Percentiles rank a stretch among this genome's conserved stretches.
Evolutionary conservation across 2,888 invertebrate species (phyloP).

Genomic region (Drosophila ochracea): DNA sequence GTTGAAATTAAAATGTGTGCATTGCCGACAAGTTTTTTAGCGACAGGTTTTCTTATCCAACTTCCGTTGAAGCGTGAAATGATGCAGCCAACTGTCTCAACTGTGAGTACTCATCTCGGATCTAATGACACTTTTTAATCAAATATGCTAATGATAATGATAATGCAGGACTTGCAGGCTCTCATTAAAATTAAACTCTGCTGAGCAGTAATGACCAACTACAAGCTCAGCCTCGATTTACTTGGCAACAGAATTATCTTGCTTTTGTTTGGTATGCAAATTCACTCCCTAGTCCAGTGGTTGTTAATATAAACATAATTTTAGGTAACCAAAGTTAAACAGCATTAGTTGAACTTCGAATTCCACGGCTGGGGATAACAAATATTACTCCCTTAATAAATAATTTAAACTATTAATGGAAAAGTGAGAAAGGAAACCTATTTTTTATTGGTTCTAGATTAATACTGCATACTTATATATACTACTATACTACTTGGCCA

Average conservation of each 20-base stretch:
- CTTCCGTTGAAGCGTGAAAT: conserved; percentile 71
- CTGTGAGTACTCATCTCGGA: conserved; percentile 15
- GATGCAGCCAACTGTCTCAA: conserved; percentile 46
- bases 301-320: background rate
- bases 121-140: conserved; percentile 81
- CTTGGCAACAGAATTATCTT: background rate
- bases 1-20: conserved; percentile 77
- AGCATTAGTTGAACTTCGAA: background rate
- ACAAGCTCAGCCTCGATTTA: background rate
- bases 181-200: conserved; percentile 60
- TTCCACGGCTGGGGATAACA: background rate
- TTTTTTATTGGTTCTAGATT: background rate
- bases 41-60: conserved; percentile 64
- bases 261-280: background rate
- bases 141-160: conserved; percentile 83
- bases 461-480: no score
- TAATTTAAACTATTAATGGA: background rate
- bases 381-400: background rate
- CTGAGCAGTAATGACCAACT: conserved; percentile 19
- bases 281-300: background rate
- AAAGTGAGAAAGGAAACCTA: background rate
- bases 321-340: background rate
- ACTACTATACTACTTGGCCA: no score
- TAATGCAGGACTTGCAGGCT: conserved; percentile 58
- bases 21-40: conserved; percentile 59